Conservation (phyloP, 2,113 vertebrate species). For the Pollimyrus isidori region DNA sequence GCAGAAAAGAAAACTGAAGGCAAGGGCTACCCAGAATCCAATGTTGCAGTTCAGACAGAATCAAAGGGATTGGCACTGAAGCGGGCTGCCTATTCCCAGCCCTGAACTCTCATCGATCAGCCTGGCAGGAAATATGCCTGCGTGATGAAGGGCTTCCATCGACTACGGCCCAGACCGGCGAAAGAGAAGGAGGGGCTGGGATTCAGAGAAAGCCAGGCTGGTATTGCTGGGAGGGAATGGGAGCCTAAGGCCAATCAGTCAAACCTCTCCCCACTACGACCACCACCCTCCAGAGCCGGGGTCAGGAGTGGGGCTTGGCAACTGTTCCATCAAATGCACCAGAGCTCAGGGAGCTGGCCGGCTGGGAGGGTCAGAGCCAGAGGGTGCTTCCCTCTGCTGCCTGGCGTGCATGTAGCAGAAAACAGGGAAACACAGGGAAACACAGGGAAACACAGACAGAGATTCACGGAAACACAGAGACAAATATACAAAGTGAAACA, state of each 20-base stretch:
- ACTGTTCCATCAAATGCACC: background rate
- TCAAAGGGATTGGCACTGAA: constrained; percentile 7
- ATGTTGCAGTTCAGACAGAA: constrained; percentile 1
- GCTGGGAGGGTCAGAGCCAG: background rate
- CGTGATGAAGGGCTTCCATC: background rate
- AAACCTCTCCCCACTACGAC: background rate
- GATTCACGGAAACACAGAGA: background rate
- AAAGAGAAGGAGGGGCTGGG: background rate
- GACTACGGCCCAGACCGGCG: background rate
- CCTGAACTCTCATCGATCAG: background rate
- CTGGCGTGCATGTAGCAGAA: background rate
- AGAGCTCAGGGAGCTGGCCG: background rate
- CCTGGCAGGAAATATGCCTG: background rate
- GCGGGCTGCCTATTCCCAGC: background rate
- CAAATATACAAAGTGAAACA: background rate
- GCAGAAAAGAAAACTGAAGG: background rate
- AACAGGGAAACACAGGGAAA: background rate
- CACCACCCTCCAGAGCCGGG: background rate
- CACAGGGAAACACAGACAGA: background rate
- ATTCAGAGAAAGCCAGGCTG: background rate
- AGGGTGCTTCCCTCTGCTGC: background rate
- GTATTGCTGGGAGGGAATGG: background rate
- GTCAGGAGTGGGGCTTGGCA: background rate
- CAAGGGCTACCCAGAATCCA: constrained; percentile 12
- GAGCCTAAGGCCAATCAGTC: background rate